A percentile compares a stretch with the other conserved stretches of the same genome.
These are phyloP conservation scores for Archips xylosteana DNA, from an alignment of 2,888 invertebrate genomes.

Conservation along the genomic window DNA sequence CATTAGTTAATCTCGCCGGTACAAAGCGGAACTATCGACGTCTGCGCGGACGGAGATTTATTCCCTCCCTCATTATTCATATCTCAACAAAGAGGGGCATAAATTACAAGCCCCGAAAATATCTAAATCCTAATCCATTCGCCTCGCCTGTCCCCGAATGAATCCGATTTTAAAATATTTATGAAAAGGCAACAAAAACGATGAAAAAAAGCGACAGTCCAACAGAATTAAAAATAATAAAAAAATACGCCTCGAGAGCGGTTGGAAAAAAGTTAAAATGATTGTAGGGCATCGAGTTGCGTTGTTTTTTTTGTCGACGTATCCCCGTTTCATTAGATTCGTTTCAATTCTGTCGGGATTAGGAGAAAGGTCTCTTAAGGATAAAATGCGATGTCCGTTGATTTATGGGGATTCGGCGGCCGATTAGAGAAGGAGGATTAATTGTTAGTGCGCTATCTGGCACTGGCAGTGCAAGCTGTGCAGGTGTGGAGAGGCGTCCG, in stretches of 20 bases:
- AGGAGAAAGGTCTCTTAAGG: constrained; percentile 79
- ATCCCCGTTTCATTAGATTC: constrained; percentile 82
- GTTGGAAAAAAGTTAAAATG: constrained; percentile 82
- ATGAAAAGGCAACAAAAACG: constrained; percentile 79
- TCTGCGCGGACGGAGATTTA: constrained; percentile 61
- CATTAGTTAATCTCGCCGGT: constrained; percentile 30
- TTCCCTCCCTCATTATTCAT: constrained; percentile 80
- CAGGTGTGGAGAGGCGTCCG: constrained; percentile 40
- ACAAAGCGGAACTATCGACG: constrained; percentile 50
- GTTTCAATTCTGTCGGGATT: constrained; percentile 83
- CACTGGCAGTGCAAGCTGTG: constrained; percentile 17
- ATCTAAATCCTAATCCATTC: constrained; percentile 85
- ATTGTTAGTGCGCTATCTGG: constrained; percentile 69
- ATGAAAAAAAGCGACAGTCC: constrained; percentile 64
- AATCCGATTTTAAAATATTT: constrained; percentile 85
- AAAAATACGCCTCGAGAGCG: constrained; percentile 74
- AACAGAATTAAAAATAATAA: constrained; percentile 81
- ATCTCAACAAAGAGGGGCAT: constrained; percentile 82
- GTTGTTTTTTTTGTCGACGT: constrained; percentile 68
- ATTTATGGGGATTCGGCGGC: constrained; percentile 76
- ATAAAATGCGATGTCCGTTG: constrained; percentile 78
- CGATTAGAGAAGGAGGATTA: constrained; percentile 76
- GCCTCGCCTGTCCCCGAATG: constrained; percentile 80
- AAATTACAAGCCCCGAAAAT: constrained; percentile 83
- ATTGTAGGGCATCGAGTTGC: constrained; percentile 78